phyloP scores from a whole-genome alignment of 2,113 vertebrate genomes.

The Collichthys lucidus region DNA sequence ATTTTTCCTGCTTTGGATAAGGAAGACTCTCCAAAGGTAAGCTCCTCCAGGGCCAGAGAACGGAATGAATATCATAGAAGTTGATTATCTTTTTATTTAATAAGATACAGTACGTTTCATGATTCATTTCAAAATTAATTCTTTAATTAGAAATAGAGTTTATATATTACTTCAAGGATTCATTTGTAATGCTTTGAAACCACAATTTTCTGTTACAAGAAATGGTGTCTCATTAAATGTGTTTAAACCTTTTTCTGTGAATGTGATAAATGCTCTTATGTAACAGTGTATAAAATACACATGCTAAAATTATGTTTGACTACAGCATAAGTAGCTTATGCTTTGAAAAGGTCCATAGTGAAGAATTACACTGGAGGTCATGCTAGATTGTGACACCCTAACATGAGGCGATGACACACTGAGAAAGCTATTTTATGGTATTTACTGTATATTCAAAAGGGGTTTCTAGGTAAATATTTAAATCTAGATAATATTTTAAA shows the following conservation, averaged over 20 bases:
- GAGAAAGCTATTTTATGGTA: neutral
- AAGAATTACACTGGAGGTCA: neutral
- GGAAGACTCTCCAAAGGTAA: slow-evolving; percentile 72
- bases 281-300: neutral
- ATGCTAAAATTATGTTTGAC: neutral
- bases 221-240: neutral
- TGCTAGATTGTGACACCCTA: neutral
- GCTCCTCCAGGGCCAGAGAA: neutral
- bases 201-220: neutral
- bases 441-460: neutral
- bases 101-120: neutral
- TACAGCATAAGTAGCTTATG: neutral
- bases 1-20: slow-evolving; percentile 65
- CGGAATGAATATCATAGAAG: neutral
- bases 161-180: neutral
- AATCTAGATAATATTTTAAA: slow-evolving; percentile 3
- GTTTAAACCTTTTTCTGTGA: neutral
- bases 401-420: neutral
- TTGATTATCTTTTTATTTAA: neutral
- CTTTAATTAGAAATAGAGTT: neutral
- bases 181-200: neutral
- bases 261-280: neutral
- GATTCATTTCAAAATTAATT: neutral
- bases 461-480: slow-evolving; percentile 2
- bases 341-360: neutral